Percentiles rank a stretch among this genome's conserved stretches.
Evolutionary conservation across 1,140 invertebrate genomes (phyloP).

Genomic region (Nephotettix cincticeps): DNA sequence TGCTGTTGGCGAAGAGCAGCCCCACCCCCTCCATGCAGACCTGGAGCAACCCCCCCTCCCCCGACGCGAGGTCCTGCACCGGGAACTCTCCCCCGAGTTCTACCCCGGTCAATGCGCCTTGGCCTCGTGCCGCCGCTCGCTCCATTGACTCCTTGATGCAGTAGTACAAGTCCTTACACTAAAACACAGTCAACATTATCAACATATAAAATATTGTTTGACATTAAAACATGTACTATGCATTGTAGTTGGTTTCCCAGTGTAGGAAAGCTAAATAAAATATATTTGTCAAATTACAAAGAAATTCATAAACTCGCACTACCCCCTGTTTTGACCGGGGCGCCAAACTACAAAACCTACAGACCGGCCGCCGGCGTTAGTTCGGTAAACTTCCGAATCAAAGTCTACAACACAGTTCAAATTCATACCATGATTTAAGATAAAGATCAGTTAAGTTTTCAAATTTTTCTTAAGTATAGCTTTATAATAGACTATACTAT

Average conservation of each 20-base stretch:
- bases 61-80: slow-evolving; percentile 94
- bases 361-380: no score
- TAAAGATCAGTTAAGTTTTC: no score
- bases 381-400: no score
- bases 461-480: no score
- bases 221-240: no score
- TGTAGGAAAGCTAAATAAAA: neutral
- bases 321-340: neutral
- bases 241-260: neutral
- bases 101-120: slow-evolving; percentile 65
- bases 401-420: no score
- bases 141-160: slow-evolving; percentile 99
- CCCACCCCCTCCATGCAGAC: slow-evolving; percentile 99
- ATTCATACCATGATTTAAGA: no score
- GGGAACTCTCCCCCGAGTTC: slow-evolving; percentile 99
- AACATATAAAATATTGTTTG: neutral
- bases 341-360: no score
- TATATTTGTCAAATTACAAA: no score
- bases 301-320: neutral
- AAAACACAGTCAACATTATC: slow-evolving; percentile 38
- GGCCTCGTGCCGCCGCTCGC: slow-evolving; percentile 81
- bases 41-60: slow-evolving; percentile 95
- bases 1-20: slow-evolving; percentile 97
- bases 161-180: slow-evolving; percentile 98
- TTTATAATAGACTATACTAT: no score